Conservation (phyloP, 2,888 invertebrate genomes). For the Pycnomerus fuliginosus region DNA sequence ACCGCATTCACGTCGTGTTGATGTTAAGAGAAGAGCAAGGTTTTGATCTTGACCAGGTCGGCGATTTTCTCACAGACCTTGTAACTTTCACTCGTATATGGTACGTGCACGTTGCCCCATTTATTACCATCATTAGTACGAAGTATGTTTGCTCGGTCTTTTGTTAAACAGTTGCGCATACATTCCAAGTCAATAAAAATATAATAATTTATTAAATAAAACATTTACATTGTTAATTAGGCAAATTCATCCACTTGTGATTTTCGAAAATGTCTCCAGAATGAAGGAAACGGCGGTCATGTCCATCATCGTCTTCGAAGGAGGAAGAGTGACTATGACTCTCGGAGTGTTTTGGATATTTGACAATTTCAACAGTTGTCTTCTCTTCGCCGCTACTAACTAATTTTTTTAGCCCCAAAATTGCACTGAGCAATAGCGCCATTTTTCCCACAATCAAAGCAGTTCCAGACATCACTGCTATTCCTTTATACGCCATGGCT, state of each 20-base stretch:
- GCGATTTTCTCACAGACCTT: slow-evolving; percentile 34
- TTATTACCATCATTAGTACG: slow-evolving; percentile 1
- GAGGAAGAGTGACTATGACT: slow-evolving; percentile 69
- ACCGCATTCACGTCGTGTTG: no score
- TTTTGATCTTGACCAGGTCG: no score
- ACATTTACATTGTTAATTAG: no score
- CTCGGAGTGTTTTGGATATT: slow-evolving; percentile 80
- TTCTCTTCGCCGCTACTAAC: slow-evolving; percentile 69
- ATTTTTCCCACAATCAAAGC: slow-evolving; percentile 82
- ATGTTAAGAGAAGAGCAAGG: no score
- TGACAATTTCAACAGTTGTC: slow-evolving; percentile 82
- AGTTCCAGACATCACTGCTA: slow-evolving; percentile 74
- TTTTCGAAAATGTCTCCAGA: no score
- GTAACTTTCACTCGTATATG: slow-evolving; percentile 35
- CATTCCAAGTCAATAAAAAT: background rate
- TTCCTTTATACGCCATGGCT: slow-evolving; percentile 72
- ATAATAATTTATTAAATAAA: background rate
- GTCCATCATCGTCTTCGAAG: slow-evolving; percentile 36
- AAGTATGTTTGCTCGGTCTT: background rate
- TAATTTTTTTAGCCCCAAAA: slow-evolving; percentile 78
- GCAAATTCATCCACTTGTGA: no score
- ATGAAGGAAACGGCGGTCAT: slow-evolving; percentile 22
- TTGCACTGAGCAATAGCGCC: slow-evolving; percentile 74
- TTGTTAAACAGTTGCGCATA: background rate
- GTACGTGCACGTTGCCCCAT: slow-evolving; percentile 18